These are phyloP conservation scores for Brachystomella parvula DNA, from an alignment of 1,140 invertebrate species.

Conservation along the genomic window DNA sequence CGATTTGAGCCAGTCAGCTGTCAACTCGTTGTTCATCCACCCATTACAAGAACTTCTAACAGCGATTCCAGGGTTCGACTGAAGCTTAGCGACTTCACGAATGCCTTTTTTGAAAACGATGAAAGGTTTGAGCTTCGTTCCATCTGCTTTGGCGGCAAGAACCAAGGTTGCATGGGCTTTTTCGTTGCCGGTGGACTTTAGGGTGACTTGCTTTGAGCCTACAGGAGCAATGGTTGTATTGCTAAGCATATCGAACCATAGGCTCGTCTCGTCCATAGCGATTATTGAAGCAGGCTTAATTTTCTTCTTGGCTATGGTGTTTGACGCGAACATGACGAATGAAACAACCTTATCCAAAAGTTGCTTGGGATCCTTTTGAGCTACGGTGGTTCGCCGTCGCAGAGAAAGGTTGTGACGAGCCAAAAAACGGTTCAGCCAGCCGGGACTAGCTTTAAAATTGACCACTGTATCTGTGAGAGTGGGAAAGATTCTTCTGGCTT, in stretches of 20 bases:
- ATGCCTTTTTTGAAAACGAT: too few relatives aligned
- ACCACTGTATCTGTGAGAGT: not conserved
- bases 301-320: not conserved
- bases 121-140: slow-evolving; percentile 39
- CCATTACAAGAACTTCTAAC: slow-evolving; percentile 30
- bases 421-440: not conserved
- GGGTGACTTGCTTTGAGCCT: not conserved
- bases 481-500: not conserved
- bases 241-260: not conserved
- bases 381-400: not conserved
- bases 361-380: not conserved
- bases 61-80: slow-evolving; percentile 27
- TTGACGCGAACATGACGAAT: not conserved
- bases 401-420: not conserved
- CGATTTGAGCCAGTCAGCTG: too few relatives aligned
- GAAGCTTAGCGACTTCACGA: too few relatives aligned
- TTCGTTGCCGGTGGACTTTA: slow-evolving; percentile 39
- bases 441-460: not conserved
- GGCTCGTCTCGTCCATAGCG: too few relatives aligned
- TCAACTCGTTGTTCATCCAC: too few relatives aligned
- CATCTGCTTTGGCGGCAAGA: slow-evolving; percentile 33
- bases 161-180: slow-evolving; percentile 39
- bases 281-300: not conserved
- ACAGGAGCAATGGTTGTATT: too few relatives aligned
- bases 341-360: not conserved